Percentiles rank a stretch among this genome's conserved stretches.
These are phyloP conservation scores for Ispidina lecontei DNA, from an alignment of 2,797 vertebrate species.

Conservation along the genomic window DNA sequence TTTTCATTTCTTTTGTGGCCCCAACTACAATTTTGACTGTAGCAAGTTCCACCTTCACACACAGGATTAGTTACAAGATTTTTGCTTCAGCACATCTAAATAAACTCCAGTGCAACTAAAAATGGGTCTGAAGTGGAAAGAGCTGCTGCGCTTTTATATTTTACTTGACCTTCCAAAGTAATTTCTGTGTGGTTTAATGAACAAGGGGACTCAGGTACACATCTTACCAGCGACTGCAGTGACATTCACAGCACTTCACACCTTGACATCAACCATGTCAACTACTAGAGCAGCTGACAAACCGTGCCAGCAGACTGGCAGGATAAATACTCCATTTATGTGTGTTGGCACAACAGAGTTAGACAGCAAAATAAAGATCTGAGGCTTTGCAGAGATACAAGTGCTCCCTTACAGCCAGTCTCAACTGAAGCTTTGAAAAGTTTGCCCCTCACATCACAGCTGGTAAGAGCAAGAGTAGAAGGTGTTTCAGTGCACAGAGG, in stretches of 20 bases:
- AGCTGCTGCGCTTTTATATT: neutral
- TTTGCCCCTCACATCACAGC: neutral
- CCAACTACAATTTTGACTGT: too few relatives aligned
- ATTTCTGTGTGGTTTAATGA: neutral
- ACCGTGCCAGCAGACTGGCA: neutral
- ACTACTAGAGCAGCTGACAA: neutral
- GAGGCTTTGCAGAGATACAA: neutral
- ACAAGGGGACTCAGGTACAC: neutral
- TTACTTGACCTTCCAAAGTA: neutral
- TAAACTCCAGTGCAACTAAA: neutral
- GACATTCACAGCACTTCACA: neutral
- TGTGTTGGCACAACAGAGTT: neutral
- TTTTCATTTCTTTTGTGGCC: too few relatives aligned
- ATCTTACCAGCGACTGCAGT: neutral
- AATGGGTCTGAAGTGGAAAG: neutral
- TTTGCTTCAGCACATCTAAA: neutral
- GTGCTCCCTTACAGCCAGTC: neutral
- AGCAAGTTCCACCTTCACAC: too few relatives aligned
- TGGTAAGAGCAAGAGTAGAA: neutral
- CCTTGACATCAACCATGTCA: neutral
- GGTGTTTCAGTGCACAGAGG: neutral
- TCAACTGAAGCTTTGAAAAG: neutral
- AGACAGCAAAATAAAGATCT: neutral
- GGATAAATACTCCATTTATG: neutral
- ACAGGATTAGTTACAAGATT: too few relatives aligned